phyloP scores from a whole-genome alignment of 2,113 vertebrate genomes.

The Dicerorhinus sumatrensis region DNA sequence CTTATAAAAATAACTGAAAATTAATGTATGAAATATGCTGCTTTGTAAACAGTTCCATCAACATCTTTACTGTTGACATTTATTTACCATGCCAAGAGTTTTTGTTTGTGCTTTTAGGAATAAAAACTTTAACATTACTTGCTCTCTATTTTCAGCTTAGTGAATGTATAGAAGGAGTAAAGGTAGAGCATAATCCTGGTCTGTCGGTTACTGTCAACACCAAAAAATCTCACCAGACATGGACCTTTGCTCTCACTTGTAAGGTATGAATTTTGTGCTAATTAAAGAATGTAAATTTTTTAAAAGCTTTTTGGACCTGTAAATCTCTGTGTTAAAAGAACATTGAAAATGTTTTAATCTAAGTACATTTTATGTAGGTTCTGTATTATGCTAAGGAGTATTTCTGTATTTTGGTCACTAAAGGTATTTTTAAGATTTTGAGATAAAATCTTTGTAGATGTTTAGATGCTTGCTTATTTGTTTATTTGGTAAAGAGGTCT shows the following conservation, averaged over 20 bases:
- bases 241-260: constrained; percentile 98
- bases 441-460: constrained; percentile 38
- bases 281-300: constrained; percentile 24
- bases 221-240: constrained; percentile 97
- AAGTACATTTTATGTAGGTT: constrained; percentile 24
- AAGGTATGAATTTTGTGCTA: constrained; percentile 90
- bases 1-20: neutral
- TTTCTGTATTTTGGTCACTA: constrained; percentile 53
- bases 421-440: constrained; percentile 46
- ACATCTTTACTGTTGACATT: neutral
- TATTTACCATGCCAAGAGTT: neutral
- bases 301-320: constrained; percentile 25
- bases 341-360: constrained; percentile 19
- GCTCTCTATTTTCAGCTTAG: constrained; percentile 91
- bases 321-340: constrained; percentile 45
- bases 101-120: constrained; percentile 19
- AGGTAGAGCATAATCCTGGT: constrained; percentile 94
- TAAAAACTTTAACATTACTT: constrained; percentile 44
- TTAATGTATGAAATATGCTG: neutral
- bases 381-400: neutral
- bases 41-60: neutral
- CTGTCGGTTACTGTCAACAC: constrained; percentile 96
- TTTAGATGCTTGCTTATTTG: constrained; percentile 31
- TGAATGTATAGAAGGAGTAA: constrained; percentile 96
- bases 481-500: constrained; percentile 40